Percentiles rank a stretch among this genome's conserved stretches.
Evolutionary conservation across 2,113 vertebrate species (phyloP).

Genomic region (Tenrec ecaudatus): DNA sequence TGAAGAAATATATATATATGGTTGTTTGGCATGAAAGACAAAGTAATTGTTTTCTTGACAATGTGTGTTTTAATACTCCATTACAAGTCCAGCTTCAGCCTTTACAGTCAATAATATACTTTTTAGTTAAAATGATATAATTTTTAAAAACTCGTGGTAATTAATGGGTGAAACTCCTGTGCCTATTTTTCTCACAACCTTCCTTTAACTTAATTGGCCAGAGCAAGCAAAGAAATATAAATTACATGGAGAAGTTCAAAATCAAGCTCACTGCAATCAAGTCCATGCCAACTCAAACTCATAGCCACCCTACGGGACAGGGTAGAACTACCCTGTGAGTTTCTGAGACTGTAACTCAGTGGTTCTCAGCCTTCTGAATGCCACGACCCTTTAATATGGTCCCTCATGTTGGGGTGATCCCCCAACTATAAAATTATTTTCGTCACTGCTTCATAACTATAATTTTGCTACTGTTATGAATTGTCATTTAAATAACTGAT

Average conservation of each 20-base stretch:
- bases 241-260: background rate
- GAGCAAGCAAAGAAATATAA: background rate
- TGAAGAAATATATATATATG: background rate
- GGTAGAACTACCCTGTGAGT: too few species aligned
- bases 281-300: too few species aligned
- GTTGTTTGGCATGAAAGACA: background rate
- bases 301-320: too few species aligned
- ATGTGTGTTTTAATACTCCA: constrained; percentile 1
- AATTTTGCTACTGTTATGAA: too few species aligned
- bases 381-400: too few species aligned
- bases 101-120: background rate
- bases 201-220: constrained; percentile 12
- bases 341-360: too few species aligned
- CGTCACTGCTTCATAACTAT: too few species aligned
- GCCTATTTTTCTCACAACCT: constrained; percentile 20
- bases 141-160: background rate
- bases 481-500: too few species aligned
- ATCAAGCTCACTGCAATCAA: too few species aligned
- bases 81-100: constrained; percentile 33
- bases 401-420: too few species aligned
- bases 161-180: background rate
- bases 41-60: constrained; percentile 28
- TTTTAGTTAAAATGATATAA: background rate
- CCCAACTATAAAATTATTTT: too few species aligned
- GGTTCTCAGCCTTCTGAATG: too few species aligned